These are phyloP conservation scores for Spodoptera frugiperda DNA, from an alignment of 1,140 invertebrate genomes.

Conservation along the genomic window DNA sequence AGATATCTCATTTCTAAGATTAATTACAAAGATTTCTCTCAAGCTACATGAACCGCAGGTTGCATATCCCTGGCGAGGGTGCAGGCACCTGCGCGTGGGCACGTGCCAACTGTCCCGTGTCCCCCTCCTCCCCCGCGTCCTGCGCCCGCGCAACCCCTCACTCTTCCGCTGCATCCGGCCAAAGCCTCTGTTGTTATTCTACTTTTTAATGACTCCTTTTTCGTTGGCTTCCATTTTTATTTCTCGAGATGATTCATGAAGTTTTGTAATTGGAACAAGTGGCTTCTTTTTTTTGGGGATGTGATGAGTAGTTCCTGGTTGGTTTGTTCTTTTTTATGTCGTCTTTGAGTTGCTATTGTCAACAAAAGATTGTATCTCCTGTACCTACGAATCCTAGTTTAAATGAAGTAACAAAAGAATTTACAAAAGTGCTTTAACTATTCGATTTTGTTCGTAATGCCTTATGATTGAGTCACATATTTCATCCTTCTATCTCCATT, in stretches of 20 bases:
- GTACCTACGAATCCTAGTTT: too few species aligned
- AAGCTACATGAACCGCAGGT: slow-evolving; percentile 40
- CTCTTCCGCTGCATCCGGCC: slow-evolving; percentile 70
- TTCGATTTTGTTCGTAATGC: too few species aligned
- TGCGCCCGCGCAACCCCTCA: slow-evolving; percentile 36
- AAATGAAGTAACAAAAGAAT: too few species aligned
- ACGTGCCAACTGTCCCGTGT: slow-evolving; percentile 72
- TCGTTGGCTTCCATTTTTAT: slow-evolving; percentile 17
- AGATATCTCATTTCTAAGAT: not conserved
- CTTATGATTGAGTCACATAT: too few species aligned
- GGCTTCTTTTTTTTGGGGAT: too few species aligned
- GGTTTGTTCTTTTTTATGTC: too few species aligned
- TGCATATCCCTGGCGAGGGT: slow-evolving; percentile 45
- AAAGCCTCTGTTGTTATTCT: slow-evolving; percentile 34
- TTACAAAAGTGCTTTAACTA: too few species aligned
- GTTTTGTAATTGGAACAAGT: too few species aligned
- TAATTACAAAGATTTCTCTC: not conserved
- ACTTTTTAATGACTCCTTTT: slow-evolving; percentile 22
- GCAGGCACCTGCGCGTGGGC: slow-evolving; percentile 71
- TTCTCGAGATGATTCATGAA: slow-evolving; percentile 1
- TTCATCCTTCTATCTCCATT: too few species aligned
- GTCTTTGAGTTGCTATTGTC: too few species aligned
- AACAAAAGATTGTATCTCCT: too few species aligned
- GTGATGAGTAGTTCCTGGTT: not conserved
- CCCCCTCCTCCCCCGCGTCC: slow-evolving; percentile 42